Percentiles rank a stretch among this genome's conserved stretches.
Conservation (phyloP, 2,888 invertebrate species). For the Sminthurides aquaticus region DNA sequence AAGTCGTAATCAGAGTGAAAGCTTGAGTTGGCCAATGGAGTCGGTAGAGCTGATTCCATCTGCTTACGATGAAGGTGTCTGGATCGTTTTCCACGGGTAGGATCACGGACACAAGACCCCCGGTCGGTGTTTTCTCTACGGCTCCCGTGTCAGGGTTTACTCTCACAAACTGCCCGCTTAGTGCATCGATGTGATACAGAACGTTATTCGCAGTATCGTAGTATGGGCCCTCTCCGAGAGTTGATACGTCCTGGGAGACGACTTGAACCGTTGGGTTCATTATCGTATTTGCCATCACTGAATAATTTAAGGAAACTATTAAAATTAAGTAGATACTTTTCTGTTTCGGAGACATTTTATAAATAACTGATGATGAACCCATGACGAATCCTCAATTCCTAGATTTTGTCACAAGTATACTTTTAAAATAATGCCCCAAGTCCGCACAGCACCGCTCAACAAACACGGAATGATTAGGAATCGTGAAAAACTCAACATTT, state of each 20-base stretch:
- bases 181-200: constrained; percentile 20
- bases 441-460: too few relatives aligned
- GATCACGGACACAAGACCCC: constrained; percentile 19
- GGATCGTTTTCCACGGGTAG: constrained; percentile 17
- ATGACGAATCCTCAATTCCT: too few relatives aligned
- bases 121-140: constrained; percentile 4
- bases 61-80: constrained; percentile 16
- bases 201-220: not conserved
- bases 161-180: constrained; percentile 8
- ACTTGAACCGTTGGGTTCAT: constrained; percentile 3
- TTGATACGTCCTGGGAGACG: constrained; percentile 12
- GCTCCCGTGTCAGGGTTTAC: constrained; percentile 7
- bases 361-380: too few relatives aligned
- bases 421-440: too few relatives aligned
- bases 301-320: not conserved
- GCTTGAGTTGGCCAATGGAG: constrained; percentile 16
- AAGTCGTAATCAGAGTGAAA: constrained; percentile 7
- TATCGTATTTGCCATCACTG: not conserved
- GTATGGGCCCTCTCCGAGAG: constrained; percentile 18
- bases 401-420: too few relatives aligned
- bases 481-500: too few relatives aligned
- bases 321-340: not conserved
- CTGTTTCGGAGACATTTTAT: too few relatives aligned
- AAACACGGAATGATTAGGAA: too few relatives aligned
- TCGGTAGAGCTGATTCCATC: constrained; percentile 15